Percentiles rank a stretch among this genome's conserved stretches.
These are phyloP conservation scores for Bellardia bayeri DNA, from an alignment of 2,888 invertebrate genomes.

Conservation along the genomic window DNA sequence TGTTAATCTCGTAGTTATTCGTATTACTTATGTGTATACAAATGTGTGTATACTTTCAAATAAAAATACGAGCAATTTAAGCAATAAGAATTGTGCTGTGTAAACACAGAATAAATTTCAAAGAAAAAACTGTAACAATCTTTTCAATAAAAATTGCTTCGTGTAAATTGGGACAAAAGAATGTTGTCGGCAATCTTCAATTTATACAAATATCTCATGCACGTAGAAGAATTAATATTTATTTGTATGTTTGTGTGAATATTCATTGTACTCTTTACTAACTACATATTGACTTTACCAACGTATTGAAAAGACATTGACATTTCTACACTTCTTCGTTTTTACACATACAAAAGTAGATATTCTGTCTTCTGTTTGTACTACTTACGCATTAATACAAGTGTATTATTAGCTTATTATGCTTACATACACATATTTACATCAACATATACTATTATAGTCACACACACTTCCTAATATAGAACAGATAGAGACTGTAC, in stretches of 20 bases:
- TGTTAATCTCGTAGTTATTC: too few species aligned
- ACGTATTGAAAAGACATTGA: slow-evolving; percentile 39
- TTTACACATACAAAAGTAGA: not conserved
- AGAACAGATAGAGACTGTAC: not conserved
- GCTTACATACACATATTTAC: not conserved
- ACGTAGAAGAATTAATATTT: not conserved
- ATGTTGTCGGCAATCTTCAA: not conserved
- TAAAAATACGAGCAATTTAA: too few species aligned
- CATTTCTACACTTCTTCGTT: slow-evolving; percentile 40
- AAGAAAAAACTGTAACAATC: too few species aligned
- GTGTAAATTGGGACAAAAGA: not conserved
- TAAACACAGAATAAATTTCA: too few species aligned
- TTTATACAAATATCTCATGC: not conserved
- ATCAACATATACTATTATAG: not conserved
- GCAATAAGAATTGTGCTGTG: too few species aligned
- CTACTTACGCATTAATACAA: not conserved
- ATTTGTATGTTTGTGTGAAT: not conserved
- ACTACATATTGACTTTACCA: slow-evolving; percentile 33
- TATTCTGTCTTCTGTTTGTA: not conserved
- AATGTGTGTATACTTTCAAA: too few species aligned
- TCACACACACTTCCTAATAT: slow-evolving; percentile 6
- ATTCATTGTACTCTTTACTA: not conserved
- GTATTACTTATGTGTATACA: too few species aligned
- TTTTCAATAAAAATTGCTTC: too few species aligned
- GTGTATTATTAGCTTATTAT: slow-evolving; percentile 57